A percentile compares a stretch with the other conserved stretches of the same genome.
Conservation (phyloP, 64 coral and sea anemone genomes). For the Acropora yongei region DNA sequence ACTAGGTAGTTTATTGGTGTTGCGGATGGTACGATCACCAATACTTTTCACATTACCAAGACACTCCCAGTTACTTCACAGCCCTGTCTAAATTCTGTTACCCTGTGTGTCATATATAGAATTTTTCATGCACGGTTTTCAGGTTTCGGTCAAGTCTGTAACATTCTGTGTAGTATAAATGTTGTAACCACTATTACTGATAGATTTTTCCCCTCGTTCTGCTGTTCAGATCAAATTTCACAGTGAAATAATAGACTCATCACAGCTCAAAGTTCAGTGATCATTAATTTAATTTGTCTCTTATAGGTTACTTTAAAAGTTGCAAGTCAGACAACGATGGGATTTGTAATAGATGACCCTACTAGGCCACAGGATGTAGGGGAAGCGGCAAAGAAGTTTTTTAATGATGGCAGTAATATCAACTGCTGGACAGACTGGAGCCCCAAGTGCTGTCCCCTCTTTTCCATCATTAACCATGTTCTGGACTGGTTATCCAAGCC, state of each 20-base stretch:
- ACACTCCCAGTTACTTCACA: background rate
- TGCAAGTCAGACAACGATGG: conserved; percentile 30
- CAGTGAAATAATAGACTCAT: conserved; percentile 3
- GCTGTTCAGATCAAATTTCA: background rate
- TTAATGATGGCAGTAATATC: conserved; percentile 16
- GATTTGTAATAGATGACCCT: conserved; percentile 18
- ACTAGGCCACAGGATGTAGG: conserved; percentile 28
- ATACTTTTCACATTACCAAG: background rate
- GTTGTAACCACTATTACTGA: background rate
- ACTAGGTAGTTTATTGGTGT: conserved; percentile 9
- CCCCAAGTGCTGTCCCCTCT: conserved; percentile 17
- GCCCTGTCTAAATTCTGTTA: conserved; percentile 9
- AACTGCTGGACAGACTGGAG: background rate
- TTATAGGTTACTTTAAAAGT: conserved; percentile 10
- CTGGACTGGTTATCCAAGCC: conserved; percentile 29
- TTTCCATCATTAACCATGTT: conserved; percentile 21
- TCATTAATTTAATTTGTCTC: background rate
- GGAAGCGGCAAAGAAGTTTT: conserved; percentile 38
- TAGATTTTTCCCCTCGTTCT: background rate
- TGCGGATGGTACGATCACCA: background rate
- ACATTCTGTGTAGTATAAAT: conserved; percentile 14
- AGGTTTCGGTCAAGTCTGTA: too few species aligned
- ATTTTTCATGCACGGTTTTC: too few species aligned
- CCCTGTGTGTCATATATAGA: too few species aligned
- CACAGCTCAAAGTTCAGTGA: background rate